Evolutionary conservation across 1,140 invertebrate genomes (phyloP).

Genomic region (Dendroctonus valens): DNA sequence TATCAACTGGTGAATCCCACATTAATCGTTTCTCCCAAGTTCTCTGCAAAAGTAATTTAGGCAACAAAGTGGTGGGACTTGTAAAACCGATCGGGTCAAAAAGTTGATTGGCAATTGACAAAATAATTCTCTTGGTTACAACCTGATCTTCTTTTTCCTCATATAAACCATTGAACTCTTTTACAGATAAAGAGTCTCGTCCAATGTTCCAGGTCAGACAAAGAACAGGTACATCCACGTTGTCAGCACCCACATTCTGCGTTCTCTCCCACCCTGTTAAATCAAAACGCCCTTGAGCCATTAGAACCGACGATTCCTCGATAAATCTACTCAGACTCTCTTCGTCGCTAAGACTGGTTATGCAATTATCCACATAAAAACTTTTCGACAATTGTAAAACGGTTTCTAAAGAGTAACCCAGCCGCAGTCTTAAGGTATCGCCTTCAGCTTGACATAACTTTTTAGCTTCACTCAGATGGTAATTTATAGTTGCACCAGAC

Average conservation of each 20-base stretch:
- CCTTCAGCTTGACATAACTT: background rate
- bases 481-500: no score
- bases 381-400: slow-evolving; percentile 14
- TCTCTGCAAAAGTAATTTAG: slow-evolving; percentile 24
- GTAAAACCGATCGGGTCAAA: slow-evolving; percentile 14
- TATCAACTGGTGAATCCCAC: slow-evolving; percentile 22
- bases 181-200: background rate
- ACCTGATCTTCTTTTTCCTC: background rate
- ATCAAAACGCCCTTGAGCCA: slow-evolving; percentile 36
- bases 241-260: background rate
- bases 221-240: slow-evolving; percentile 1
- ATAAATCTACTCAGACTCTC: background rate
- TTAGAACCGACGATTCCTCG: slow-evolving; percentile 16
- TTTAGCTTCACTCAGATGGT: background rate
- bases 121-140: slow-evolving; percentile 15
- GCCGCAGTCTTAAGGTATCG: no score
- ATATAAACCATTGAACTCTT: background rate
- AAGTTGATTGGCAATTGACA: slow-evolving; percentile 15
- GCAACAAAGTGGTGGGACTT: slow-evolving; percentile 8
- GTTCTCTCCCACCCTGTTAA: slow-evolving; percentile 37
- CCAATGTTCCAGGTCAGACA: slow-evolving; percentile 7
- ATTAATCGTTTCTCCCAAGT: slow-evolving; percentile 12
- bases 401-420: slow-evolving; percentile 9
- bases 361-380: slow-evolving; percentile 36
- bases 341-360: slow-evolving; percentile 16